Base-by-base conservation (phyloP, 2,113 vertebrate species). In the Myodes glareolus region DNA sequence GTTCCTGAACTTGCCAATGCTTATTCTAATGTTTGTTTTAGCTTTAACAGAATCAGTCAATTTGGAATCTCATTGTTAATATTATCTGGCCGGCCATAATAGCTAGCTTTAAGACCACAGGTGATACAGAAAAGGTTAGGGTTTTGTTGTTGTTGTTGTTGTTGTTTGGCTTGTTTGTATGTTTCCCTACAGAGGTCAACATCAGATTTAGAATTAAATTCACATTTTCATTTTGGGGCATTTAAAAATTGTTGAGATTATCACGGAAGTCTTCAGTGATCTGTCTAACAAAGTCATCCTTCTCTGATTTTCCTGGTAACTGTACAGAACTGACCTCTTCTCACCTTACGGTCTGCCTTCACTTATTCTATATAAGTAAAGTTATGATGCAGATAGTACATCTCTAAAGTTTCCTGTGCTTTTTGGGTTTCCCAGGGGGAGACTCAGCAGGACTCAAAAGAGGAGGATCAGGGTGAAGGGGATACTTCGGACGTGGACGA, bases 381-480 rank as follows among this genome's bases (percentile, higher is more conserved):
- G 67, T 96, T 31, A 84, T 14, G 19, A 81, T 88, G 31, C 36
- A 78, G 27, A 33, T 77, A 85, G 29, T 81, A 94, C 88, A 88
- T 90, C 39, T 93, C 47, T 92, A 85, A 97, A 94, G 21, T 80
- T 68, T 67, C 2, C 65, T 77, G n/a, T 97, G 45, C 92, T 93
- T 92, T 45, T 80, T 96, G 81, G 36, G 72, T 36, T 97, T 97
- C 89, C 82, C 91, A 98, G 98, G 94, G n/a, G 0, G 25, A 90
- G 8, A 61, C 76, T 98, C 91, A 78, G n/a, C 97, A 98, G 94
- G 70, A 82, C 47, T 52, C 52, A 68, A 96, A 39, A 96, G 95
- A 97, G 17, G 58, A 97, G 52, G 31, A 87, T 78, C 89, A 91
- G 47, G 65, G 78, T 52, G 93, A 98, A 98, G 98, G 76, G 63